phyloP scores from a whole-genome alignment of 2,113 vertebrate species.

The Ciconia maguari region DNA sequence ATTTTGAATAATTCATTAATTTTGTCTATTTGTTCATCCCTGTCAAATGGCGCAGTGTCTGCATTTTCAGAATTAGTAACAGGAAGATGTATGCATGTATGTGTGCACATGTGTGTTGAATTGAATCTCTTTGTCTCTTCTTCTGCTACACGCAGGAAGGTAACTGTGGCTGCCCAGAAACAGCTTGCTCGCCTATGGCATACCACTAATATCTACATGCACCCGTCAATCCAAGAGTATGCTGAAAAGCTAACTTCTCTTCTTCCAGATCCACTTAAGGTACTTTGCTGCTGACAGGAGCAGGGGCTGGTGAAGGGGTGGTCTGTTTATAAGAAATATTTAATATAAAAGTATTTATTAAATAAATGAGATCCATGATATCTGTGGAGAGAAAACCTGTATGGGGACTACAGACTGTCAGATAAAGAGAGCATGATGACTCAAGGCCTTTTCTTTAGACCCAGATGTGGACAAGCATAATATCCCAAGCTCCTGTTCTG shows the following conservation, averaged over 20 bases:
- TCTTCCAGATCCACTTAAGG: conserved; percentile 92
- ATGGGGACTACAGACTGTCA: not conserved
- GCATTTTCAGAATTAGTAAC: not conserved
- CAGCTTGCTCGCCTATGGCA: conserved; percentile 89
- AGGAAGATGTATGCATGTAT: not conserved
- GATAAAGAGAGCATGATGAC: not conserved
- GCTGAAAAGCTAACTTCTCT: conserved; percentile 83
- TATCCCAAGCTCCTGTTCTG: not conserved
- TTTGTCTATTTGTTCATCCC: not conserved
- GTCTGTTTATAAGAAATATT: not conserved
- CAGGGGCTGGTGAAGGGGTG: not conserved
- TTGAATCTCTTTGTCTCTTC: not conserved
- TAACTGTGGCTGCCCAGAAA: conserved; percentile 79
- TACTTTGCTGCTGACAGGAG: conserved; percentile 34
- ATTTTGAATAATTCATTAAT: not conserved
- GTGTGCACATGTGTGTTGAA: not conserved
- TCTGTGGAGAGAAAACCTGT: not conserved
- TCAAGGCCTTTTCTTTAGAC: not conserved
- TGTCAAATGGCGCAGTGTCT: not conserved
- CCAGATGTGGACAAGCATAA: not conserved
- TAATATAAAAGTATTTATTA: not conserved
- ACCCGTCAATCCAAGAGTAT: conserved; percentile 84
- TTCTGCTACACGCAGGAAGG: conserved; percentile 75
- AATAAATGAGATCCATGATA: not conserved
- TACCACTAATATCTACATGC: conserved; percentile 82